Conservation (phyloP, 1,140 invertebrate species). For the Lepidurus packardi region DNA sequence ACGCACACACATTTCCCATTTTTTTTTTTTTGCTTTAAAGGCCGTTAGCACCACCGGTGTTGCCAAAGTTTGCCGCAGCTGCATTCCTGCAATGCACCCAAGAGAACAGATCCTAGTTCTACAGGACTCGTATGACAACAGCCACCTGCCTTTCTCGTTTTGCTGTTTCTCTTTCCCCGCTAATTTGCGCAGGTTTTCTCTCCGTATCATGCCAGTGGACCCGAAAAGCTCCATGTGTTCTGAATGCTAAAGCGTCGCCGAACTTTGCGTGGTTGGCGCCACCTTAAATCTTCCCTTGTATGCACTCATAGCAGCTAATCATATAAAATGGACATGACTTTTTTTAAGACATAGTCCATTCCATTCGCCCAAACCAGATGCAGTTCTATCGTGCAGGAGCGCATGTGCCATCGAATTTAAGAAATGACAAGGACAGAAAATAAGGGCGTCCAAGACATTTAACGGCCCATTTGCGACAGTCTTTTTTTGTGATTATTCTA, state of each 20-base stretch:
- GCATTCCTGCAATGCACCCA: background rate
- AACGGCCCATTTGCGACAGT: background rate
- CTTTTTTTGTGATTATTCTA: background rate
- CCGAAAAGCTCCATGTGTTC: background rate
- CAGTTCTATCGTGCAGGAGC: background rate
- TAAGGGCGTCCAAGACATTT: background rate
- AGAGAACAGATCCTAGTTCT: background rate
- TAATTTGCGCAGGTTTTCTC: background rate
- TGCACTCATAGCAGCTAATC: background rate
- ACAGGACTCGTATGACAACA: background rate
- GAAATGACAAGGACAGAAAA: background rate
- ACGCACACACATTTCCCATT: background rate
- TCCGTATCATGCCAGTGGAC: background rate
- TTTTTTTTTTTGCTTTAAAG: background rate
- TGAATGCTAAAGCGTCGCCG: background rate
- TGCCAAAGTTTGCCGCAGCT: conserved; percentile 18
- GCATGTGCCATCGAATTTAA: background rate
- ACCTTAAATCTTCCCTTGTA: background rate
- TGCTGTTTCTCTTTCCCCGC: background rate
- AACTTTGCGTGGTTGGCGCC: background rate
- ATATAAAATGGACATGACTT: background rate
- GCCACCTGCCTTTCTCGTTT: conserved; percentile 1
- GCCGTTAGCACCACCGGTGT: conserved; percentile 4
- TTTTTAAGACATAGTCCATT: background rate
- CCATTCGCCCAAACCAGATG: background rate